A percentile compares a stretch with the other conserved stretches of the same genome.
These are phyloP conservation scores for Neogale vison DNA, from an alignment of 2,113 vertebrate genomes.

Conservation along the genomic window DNA sequence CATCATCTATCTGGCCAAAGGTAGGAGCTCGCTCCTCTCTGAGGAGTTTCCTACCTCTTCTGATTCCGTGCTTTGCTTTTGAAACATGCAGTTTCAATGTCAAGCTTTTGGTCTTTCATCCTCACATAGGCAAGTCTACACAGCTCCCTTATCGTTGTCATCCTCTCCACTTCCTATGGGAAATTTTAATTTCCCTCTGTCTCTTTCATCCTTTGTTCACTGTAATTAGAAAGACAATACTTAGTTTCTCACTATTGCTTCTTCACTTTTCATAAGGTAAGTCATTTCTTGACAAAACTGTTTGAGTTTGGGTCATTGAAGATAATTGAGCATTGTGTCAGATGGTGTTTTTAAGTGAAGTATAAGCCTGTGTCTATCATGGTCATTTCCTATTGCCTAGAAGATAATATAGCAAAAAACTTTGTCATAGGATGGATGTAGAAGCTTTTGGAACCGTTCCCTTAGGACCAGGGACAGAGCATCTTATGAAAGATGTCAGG, in stretches of 20 bases:
- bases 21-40: conserved; percentile 67
- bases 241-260: not conserved
- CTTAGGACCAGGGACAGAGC: not conserved
- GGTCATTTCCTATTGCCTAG: not conserved
- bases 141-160: too few relatives aligned
- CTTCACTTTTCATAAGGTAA: not conserved
- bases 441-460: not conserved
- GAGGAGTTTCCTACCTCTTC: not conserved
- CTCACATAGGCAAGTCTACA: not conserved
- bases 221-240: not conserved
- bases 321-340: not conserved
- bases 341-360: not conserved
- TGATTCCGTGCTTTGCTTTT: not conserved
- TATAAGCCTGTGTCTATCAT: not conserved
- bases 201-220: not conserved
- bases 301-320: not conserved
- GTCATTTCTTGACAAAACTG: not conserved
- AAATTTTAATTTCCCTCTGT: not conserved
- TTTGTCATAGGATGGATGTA: not conserved
- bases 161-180: not conserved
- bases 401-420: not conserved
- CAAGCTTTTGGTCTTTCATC: not conserved
- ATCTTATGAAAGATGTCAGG: not conserved
- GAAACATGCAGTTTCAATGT: not conserved
- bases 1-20: conserved; percentile 94